A percentile compares a stretch with the other conserved stretches of the same genome.
Evolutionary conservation across 2,797 vertebrate genomes (phyloP).

Genomic region (Halcyon smyrnensis): DNA sequence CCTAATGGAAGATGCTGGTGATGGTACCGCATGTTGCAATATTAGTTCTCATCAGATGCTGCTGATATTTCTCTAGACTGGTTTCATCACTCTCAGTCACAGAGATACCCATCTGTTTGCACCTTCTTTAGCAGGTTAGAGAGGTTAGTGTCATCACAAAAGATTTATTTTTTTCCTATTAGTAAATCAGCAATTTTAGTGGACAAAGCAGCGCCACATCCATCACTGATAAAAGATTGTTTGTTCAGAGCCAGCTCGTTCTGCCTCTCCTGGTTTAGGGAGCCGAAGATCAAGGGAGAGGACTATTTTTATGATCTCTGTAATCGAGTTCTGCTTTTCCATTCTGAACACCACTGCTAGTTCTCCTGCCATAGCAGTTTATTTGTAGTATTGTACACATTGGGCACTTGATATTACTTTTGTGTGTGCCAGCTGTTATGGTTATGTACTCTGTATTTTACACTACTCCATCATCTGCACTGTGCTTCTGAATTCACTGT

Average conservation of each 20-base stretch:
- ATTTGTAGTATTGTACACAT: slow-evolving; percentile 38
- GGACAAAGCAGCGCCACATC: slow-evolving; percentile 43
- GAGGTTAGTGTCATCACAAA: slow-evolving; percentile 40
- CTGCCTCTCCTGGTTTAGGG: slow-evolving; percentile 17
- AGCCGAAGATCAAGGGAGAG: slow-evolving; percentile 21
- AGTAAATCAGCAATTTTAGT: slow-evolving; percentile 61
- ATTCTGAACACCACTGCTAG: background rate
- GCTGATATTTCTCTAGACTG: background rate
- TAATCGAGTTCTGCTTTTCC: slow-evolving; percentile 29
- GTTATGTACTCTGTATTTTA: background rate
- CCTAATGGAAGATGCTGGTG: background rate
- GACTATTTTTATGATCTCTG: slow-evolving; percentile 56
- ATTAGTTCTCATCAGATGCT: background rate
- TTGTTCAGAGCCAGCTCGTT: slow-evolving; percentile 5
- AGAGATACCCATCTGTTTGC: slow-evolving; percentile 55
- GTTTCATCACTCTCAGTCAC: slow-evolving; percentile 50
- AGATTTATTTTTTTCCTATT: slow-evolving; percentile 58
- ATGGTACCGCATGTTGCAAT: background rate
- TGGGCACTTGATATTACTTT: slow-evolving; percentile 6
- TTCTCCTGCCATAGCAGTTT: slow-evolving; percentile 34
- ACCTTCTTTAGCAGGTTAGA: slow-evolving; percentile 37
- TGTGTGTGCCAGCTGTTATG: slow-evolving; percentile 1
- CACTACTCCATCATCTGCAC: background rate
- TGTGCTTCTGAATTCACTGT: background rate
- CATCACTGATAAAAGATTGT: background rate